These are phyloP conservation scores for Nysson spinosus DNA, from an alignment of 2,888 invertebrate genomes.

Conservation along the genomic window DNA sequence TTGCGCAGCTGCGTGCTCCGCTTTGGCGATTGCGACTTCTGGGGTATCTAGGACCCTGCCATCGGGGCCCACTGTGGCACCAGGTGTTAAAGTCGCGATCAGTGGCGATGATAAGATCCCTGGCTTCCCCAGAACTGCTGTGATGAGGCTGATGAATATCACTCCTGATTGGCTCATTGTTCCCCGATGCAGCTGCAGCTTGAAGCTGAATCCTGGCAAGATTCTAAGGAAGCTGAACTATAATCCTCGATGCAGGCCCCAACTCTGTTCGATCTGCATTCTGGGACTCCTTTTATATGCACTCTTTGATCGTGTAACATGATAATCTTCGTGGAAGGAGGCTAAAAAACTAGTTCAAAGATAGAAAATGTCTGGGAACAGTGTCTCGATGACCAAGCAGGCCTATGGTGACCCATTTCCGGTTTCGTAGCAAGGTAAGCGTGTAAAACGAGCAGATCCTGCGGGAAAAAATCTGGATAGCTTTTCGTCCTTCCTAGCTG, in stretches of 20 bases:
- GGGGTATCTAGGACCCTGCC: slow-evolving; percentile 62
- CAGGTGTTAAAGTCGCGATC: slow-evolving; percentile 49
- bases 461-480: slow-evolving; percentile 41
- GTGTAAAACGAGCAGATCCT: slow-evolving; percentile 60
- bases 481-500: slow-evolving; percentile 46
- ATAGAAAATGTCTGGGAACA: neutral
- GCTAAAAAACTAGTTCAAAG: slow-evolving; percentile 10
- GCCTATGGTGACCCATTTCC: slow-evolving; percentile 16
- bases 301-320: slow-evolving; percentile 35
- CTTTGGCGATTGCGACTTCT: slow-evolving; percentile 62
- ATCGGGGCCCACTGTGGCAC: slow-evolving; percentile 61
- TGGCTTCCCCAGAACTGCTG: slow-evolving; percentile 57
- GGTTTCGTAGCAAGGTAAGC: slow-evolving; percentile 63
- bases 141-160: slow-evolving; percentile 55
- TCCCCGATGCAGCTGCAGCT: neutral
- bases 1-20: slow-evolving; percentile 62
- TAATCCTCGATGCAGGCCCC: too few relatives aligned
- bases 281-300: slow-evolving; percentile 44
- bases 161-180: slow-evolving; percentile 40
- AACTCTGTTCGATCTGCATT: too few relatives aligned
- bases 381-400: too few relatives aligned
- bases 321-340: slow-evolving; percentile 2
- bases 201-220: too few relatives aligned
- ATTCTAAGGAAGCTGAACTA: too few relatives aligned
- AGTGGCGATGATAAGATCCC: slow-evolving; percentile 39